Conservation (phyloP, 2,113 vertebrate species). For the Calidris pugnax region DNA sequence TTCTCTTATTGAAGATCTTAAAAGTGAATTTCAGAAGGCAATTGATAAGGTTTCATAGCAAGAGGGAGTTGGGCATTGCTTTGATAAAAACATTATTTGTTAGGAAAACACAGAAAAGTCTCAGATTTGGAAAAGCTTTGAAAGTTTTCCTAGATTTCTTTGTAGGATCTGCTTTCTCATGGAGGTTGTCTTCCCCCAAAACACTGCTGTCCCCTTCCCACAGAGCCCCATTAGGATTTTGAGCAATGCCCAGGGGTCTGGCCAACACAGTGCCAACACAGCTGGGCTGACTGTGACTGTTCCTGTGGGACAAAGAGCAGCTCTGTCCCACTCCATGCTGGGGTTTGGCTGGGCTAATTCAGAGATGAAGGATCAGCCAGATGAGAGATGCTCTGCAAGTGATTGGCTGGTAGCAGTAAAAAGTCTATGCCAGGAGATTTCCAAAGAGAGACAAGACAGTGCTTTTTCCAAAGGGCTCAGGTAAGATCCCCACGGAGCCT, state of each 20-base stretch:
- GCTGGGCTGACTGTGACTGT: neutral
- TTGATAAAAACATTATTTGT: neutral
- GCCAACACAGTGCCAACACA: rapidly evolving
- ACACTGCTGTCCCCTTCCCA: neutral
- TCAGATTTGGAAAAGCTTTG: neutral
- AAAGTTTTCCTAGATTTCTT: neutral
- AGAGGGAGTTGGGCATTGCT: neutral
- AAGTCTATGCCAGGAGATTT: rapidly evolving
- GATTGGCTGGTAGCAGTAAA: neutral
- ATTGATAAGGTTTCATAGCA: neutral
- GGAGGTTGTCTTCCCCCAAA: neutral
- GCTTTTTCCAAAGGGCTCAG: neutral
- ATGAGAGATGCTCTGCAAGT: neutral
- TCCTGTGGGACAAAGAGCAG: neutral
- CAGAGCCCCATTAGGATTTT: neutral
- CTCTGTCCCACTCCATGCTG: neutral
- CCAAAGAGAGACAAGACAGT: neutral
- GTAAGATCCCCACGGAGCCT: neutral
- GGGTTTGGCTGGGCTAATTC: neutral
- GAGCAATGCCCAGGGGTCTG: neutral
- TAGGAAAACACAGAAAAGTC: neutral
- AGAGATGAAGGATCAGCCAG: neutral
- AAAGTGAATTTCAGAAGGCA: neutral
- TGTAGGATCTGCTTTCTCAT: neutral
- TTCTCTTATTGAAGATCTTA: neutral